A percentile compares a stretch with the other conserved stretches of the same genome.
Conservation (phyloP, 1,140 invertebrate genomes). For the Lycorma delicatula region DNA sequence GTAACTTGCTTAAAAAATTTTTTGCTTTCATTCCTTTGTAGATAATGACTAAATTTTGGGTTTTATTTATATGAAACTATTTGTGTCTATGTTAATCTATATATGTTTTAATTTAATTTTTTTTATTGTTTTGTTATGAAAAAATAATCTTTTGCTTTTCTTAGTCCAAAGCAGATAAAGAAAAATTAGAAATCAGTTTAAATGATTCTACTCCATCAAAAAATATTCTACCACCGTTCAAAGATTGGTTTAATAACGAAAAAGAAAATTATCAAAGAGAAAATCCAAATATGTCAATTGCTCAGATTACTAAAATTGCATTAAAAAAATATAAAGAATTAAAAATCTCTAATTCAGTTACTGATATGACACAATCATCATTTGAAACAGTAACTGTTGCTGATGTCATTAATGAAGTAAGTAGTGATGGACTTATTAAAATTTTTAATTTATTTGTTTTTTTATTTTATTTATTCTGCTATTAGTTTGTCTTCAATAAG, state of each 20-base stretch:
- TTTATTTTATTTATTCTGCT: no score
- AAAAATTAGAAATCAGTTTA: not conserved
- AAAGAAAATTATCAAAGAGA: not conserved
- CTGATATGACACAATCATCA: no score
- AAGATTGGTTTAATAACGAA: conserved; percentile 1
- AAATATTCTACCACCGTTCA: not conserved
- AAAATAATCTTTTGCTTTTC: not conserved
- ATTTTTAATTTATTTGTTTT: no score
- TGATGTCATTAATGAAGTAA: no score
- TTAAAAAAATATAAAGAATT: not conserved
- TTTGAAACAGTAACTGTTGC: no score
- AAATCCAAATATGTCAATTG: not conserved
- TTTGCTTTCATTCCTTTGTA: no score
- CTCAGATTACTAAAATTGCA: not conserved
- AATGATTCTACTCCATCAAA: not conserved
- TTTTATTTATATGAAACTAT: not conserved
- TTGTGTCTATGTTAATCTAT: not conserved
- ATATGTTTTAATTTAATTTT: not conserved
- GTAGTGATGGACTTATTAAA: no score
- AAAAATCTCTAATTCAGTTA: not conserved
- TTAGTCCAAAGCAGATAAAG: not conserved
- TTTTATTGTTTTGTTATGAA: not conserved
- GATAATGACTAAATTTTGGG: no score
- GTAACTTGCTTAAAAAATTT: no score
- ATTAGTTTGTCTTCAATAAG: no score